These are phyloP conservation scores for Polypedilum vanderplanki DNA, from an alignment of 1,140 invertebrate genomes.

Conservation along the genomic window DNA sequence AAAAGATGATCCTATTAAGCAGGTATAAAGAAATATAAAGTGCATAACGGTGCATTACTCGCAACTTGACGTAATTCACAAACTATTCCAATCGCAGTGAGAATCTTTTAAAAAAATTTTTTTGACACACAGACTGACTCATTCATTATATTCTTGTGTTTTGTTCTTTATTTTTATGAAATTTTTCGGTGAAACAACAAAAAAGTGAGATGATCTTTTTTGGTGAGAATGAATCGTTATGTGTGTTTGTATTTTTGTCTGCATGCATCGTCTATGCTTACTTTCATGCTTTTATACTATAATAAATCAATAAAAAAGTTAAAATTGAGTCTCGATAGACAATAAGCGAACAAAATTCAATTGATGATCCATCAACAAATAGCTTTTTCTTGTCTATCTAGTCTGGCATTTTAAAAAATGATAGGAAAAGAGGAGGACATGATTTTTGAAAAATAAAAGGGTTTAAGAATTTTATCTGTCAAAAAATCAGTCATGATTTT, in stretches of 20 bases:
- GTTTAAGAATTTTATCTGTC: no score
- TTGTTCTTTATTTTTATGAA: not conserved
- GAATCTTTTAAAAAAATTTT: not conserved
- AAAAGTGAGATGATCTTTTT: not conserved
- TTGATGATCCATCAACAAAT: not conserved
- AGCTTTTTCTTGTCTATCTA: not conserved
- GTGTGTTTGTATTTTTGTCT: not conserved
- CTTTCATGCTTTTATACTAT: not conserved
- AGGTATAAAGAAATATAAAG: not conserved
- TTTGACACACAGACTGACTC: constrained; percentile 1
- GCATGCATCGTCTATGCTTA: not conserved
- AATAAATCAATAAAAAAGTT: constrained; percentile 1
- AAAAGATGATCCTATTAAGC: not conserved
- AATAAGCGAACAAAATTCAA: not conserved
- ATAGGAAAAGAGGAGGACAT: no score
- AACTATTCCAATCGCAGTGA: not conserved
- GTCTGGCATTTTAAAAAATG: no score
- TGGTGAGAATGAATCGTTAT: not conserved
- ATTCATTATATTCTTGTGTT: constrained; percentile 20
- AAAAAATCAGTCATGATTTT: not conserved
- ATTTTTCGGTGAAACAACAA: constrained; percentile 1
- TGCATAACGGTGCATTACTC: constrained; percentile 1
- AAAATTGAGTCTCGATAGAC: not conserved
- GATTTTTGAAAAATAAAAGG: no score
- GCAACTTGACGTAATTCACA: constrained; percentile 5